Conservation (phyloP, 2,797 vertebrate species). For the Argya squamiceps region DNA sequence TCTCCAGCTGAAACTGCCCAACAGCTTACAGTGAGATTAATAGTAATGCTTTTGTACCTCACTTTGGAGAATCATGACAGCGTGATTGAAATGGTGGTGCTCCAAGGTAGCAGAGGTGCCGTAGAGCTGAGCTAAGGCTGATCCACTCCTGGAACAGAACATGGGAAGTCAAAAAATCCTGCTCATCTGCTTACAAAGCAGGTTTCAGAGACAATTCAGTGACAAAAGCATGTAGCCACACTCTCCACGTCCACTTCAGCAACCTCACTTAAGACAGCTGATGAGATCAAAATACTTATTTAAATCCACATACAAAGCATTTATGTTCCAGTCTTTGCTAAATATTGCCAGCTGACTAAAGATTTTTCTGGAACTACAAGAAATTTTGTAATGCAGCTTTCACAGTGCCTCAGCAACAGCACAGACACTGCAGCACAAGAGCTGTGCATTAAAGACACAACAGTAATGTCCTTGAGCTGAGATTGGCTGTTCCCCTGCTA, state of each 20-base stretch:
- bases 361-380: neutral
- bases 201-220: neutral
- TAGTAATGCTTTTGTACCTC: slow-evolving; percentile 82
- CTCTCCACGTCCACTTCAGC: neutral
- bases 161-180: slow-evolving; percentile 8
- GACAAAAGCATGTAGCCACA: neutral
- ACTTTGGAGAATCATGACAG: slow-evolving; percentile 99
- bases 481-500: neutral
- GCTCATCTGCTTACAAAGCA: neutral
- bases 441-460: neutral
- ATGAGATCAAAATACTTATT: neutral
- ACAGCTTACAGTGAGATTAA: slow-evolving; percentile 18
- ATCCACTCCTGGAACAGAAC: slow-evolving; percentile 87
- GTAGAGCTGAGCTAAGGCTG: slow-evolving; percentile 94
- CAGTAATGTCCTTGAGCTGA: neutral
- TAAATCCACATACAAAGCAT: neutral
- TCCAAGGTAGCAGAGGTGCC: slow-evolving; percentile 97
- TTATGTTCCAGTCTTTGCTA: neutral
- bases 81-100: slow-evolving; percentile 99
- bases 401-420: neutral
- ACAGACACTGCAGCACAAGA: neutral
- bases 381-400: neutral
- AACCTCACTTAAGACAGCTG: neutral
- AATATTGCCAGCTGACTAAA: neutral
- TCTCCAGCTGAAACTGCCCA: slow-evolving; percentile 2